Base-by-base conservation (phyloP, 2,888 invertebrate species). In the Pachydiplax longipennis region DNA sequence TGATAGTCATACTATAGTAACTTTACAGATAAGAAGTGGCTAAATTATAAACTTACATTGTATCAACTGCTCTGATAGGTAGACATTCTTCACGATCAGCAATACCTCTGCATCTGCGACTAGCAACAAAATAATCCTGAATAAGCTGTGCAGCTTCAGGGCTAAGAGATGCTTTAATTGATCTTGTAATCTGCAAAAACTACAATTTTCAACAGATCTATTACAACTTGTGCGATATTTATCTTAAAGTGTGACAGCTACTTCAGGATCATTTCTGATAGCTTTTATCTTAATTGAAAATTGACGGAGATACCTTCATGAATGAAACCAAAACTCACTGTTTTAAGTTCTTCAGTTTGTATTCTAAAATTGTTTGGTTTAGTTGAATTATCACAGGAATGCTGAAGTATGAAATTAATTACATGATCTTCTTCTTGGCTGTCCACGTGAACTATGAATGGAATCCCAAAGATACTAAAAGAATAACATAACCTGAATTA, bases 101-200 rank as follows among this genome's bases (percentile, higher is more conserved):
- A 10, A 87, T 58, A n/a, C 87, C 87, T 80, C 94, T 93, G 35
- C 93, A 92, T 53, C 93, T 92, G 90, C 95, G 93, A 15, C 94
- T 93, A 15, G 94, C 93, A 0, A 94, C 94, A 92, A 94, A 95
- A 92, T 95, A 95, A 90, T 94, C 93, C 91, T 94, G 93, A 22
- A 95, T 92, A 91, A 95, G 92, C 22, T 93, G 92, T 10, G 93
- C 92, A 0, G 95, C 95, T 31, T 93, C 92, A 6, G 92, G 91
- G 37, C 61, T 37, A 15, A 87, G 35, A 35, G n/a, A 61, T 13
- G 37, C 61, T 40, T 87, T 35, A 2, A 22, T 2, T 65, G 87
- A 65, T 22, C 22, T 61, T 15, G 61, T 12, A 40, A 61, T 87
- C 61, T 87, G 87, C 4, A 87, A 40, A 37, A 61, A 65, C 87